Evolutionary conservation across 2,797 vertebrate genomes (phyloP), one percentile per base, ranked within the genome.

Genomic region (Gambusia yucatana): DNA sequence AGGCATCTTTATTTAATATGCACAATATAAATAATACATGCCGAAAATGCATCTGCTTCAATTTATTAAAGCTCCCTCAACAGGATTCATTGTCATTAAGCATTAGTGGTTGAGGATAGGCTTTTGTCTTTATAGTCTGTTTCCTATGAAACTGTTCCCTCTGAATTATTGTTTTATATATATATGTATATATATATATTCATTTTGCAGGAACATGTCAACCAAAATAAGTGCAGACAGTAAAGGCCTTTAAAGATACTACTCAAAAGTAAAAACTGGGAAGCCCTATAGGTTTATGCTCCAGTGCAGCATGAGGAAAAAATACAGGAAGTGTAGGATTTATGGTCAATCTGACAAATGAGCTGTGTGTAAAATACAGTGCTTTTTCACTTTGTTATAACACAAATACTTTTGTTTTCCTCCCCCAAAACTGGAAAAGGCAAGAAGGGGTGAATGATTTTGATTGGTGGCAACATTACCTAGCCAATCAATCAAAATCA

Each of bases 1-100:
- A 91, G 88, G 92, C 93, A 94, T 94, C 92, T 92, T 94, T 94
- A 92, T 94, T 94, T 92, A 91, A 94, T 95, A 94, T 94, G 94
- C 91, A 87, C 85, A 92, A 80, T 90, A 94, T 95, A 93, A 96
- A 96, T 95, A 94, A 95, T 92, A 88, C 90, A 95, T 93, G 91
- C 79, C 46, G 46, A 92, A 95, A 95, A 94, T 91, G 93, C 91
- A 94, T 94, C 93, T 92, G 93, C 89, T 93, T 94, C 87, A 87
- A 91, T 93, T 94, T 93, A 94, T 95, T 94, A 93, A 91, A 92
- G 82, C 89, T 92, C 93, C 89, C 88, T 91, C 86, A 83, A 88
- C 81, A 83, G 90, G 91, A 92, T 87, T 87, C 83, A 85, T 85
- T 94, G 94, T 93, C 90, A 91, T 92, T 93, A 88, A 91, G 86